phyloP scores from a whole-genome alignment of 2,113 vertebrate genomes.

The Cyanocitta stelleri region DNA sequence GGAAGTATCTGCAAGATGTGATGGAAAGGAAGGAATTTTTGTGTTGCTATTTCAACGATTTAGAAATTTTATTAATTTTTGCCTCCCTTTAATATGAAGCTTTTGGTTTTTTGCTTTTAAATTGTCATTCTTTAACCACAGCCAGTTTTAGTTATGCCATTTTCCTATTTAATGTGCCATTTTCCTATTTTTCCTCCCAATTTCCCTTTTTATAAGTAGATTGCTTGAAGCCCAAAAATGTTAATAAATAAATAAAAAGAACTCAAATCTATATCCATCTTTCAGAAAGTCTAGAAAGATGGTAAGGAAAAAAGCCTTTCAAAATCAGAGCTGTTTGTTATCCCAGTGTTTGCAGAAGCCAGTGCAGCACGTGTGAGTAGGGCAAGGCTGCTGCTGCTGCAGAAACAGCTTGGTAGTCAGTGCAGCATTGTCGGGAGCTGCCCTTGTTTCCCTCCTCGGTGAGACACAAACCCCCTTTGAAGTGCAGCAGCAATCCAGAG shows the following conservation, averaged over 20 bases:
- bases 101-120: neutral
- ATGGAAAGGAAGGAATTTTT: neutral
- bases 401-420: neutral
- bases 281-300: neutral
- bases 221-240: neutral
- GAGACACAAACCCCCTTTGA: slow-evolving; percentile 21
- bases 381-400: neutral
- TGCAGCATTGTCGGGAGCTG: neutral
- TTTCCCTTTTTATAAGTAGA: neutral
- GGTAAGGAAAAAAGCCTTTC: neutral
- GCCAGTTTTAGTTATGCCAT: neutral
- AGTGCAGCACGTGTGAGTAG: neutral
- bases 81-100: neutral
- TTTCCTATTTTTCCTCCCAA: neutral
- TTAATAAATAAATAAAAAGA: neutral
- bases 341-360: neutral
- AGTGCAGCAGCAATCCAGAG: neutral
- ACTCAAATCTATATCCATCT: neutral
- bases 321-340: neutral
- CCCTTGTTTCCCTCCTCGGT: neutral
- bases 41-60: neutral
- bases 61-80: neutral
- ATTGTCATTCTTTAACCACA: neutral
- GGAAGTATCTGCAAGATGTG: neutral
- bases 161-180: neutral